Evolutionary conservation across 2,888 invertebrate genomes (phyloP).

Genomic region (Eristalinus aeneus): DNA sequence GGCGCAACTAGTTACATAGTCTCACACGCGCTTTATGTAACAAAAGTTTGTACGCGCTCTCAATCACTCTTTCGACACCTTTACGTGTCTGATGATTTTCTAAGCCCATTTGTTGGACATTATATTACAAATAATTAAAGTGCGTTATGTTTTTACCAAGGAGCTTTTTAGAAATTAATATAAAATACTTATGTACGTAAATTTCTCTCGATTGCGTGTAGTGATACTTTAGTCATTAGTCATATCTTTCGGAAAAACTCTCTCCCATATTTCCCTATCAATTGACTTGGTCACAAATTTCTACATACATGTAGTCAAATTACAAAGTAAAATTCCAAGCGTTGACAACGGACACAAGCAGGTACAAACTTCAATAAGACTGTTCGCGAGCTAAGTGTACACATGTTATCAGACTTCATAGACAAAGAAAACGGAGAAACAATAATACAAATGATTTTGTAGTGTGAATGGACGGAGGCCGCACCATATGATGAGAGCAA

Average conservation of each 20-base stretch:
- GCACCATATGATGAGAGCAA: conserved; percentile 17
- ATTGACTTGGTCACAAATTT: conserved; percentile 49
- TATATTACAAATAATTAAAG: conserved; percentile 44
- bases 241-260: not conserved
- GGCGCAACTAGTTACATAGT: not conserved
- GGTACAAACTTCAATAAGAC: too few relatives aligned
- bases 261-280: conserved; percentile 26
- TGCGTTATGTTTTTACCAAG: conserved; percentile 53
- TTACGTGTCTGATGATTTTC: not conserved
- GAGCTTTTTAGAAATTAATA: conserved; percentile 5
- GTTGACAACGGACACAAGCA: conserved; percentile 7
- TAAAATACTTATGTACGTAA: not conserved
- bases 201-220: not conserved
- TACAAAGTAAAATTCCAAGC: conserved; percentile 27
- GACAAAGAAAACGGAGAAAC: not conserved
- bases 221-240: not conserved
- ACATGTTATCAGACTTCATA: conserved; percentile 27
- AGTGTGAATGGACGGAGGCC: conserved; percentile 12
- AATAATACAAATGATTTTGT: not conserved
- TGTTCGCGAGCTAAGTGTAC: not conserved
- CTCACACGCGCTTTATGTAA: conserved; percentile 42
- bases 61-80: not conserved
- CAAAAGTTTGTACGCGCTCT: not conserved
- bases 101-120: conserved; percentile 12
- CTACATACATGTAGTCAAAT: not conserved